Base-by-base conservation (phyloP, 2,113 vertebrate species). In the Dipodomys ordii region DNA sequence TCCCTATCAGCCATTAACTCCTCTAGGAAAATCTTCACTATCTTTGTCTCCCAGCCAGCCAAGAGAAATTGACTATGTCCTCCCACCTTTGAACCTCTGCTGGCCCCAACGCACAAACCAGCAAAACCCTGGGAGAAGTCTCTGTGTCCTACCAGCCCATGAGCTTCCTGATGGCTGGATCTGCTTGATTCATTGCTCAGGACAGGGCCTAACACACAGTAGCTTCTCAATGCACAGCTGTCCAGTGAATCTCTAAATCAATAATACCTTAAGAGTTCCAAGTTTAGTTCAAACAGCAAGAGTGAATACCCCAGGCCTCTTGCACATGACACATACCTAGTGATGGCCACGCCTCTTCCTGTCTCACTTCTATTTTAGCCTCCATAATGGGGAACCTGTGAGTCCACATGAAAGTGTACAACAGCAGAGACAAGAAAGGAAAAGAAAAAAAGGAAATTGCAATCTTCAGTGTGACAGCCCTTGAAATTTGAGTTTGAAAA, bases 401-500 rank as follows among this genome's bases (percentile, higher is more conserved):
- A 35, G 49, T 89, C 73, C 72, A 72, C 35, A 87, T 32, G n/a
- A 65, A 1, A 27, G n/a, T 68, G 25, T 77, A 30, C 92, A 88
- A 82, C 93, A 72, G 71, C 25, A 88, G 83, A 90, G 67, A 93
- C 57, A 80, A 86, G 60, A 83, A 74, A 95, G 12, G 12, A 49
- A 49, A 49, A 49, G 12, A 49, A 49, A 49, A 49, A 49, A 87
- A 71, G 72, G 35, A 93, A 95, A 86, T 82, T 49, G 30, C 77
- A 72, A 16, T 74, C 80, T 60, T 49, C 69, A 88, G 39, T 60
- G 60, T 83, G 67, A 89, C 83, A 91, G 49, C 49, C 49, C 53
- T 88, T 60, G 94, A 87, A 84, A 39, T 76, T 76, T 71, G 53
- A 93, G 88, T 65, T 92, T 93, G 72, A 94, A 93, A 95, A 92